Percentiles rank a stretch among this genome's conserved stretches.
phyloP scores from a whole-genome alignment of 2,888 invertebrate species.

The Tenthredo livida region DNA sequence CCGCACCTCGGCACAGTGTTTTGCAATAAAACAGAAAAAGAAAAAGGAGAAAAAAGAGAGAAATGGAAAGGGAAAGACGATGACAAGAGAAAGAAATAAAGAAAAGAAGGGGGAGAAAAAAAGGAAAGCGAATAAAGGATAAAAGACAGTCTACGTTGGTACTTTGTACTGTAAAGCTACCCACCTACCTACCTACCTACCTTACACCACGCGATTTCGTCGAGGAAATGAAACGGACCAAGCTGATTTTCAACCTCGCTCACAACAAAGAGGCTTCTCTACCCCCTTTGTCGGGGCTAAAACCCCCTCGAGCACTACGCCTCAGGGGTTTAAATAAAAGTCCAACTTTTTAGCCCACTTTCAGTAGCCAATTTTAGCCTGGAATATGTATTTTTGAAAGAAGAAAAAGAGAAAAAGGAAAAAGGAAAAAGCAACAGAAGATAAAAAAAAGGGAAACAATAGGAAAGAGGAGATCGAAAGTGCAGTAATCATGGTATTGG shows the following conservation, averaged over 20 bases:
- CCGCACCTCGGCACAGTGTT: not conserved
- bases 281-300: not conserved
- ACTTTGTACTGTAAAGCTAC: conserved; percentile 25
- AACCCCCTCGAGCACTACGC: not conserved
- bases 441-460: no score
- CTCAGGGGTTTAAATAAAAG: not conserved
- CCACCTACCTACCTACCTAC: not conserved
- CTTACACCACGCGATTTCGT: conserved; percentile 27
- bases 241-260: conserved; percentile 15
- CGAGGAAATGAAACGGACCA: conserved; percentile 40
- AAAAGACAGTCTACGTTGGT: conserved; percentile 11
- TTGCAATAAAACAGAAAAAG: not conserved
- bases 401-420: no score
- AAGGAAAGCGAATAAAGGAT: not conserved
- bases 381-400: no score
- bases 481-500: no score
- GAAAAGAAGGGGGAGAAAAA: not conserved
- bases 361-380: not conserved
- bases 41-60: not conserved
- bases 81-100: not conserved
- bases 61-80: not conserved
- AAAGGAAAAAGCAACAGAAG: no score
- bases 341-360: not conserved
- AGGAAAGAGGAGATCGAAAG: no score
- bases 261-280: conserved; percentile 6